These are phyloP conservation scores for Pyrgilauda ruficollis DNA, from an alignment of 2,113 vertebrate species.

Conservation along the genomic window DNA sequence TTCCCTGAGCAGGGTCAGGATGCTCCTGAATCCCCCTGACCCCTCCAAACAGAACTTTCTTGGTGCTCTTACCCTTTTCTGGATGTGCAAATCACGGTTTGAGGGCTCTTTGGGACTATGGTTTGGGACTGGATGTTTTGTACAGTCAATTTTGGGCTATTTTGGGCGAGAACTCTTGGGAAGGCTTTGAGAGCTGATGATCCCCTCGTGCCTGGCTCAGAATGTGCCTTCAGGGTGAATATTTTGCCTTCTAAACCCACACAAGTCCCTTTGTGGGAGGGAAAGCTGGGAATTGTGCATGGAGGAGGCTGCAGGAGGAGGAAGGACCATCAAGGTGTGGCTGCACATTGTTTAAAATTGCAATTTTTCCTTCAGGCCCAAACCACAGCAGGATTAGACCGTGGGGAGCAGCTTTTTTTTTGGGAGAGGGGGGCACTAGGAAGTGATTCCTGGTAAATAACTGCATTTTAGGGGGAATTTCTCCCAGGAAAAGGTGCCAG, in stretches of 20 bases:
- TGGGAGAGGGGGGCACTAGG: accelerated
- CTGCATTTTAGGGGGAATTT: not conserved
- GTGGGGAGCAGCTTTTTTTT: not conserved
- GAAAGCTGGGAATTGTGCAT: accelerated
- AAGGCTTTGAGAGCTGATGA: not conserved
- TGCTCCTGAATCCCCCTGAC: not conserved
- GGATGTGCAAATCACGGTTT: accelerated
- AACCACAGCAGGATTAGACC: not conserved
- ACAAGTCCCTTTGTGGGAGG: not conserved
- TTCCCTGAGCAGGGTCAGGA: not conserved
- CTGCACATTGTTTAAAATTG: accelerated
- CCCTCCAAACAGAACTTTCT: accelerated
- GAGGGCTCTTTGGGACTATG: accelerated
- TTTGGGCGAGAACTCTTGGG: not conserved
- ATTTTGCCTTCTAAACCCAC: not conserved
- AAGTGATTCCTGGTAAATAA: accelerated
- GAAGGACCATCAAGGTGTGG: not conserved
- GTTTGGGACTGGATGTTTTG: not conserved
- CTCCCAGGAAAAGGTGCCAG: not conserved
- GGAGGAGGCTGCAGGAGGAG: not conserved
- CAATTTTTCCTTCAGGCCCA: accelerated
- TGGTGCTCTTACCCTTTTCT: not conserved
- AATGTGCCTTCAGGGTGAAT: accelerated
- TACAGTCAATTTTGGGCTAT: not conserved
- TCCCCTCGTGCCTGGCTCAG: not conserved